Evolutionary conservation across 2,888 invertebrate genomes (phyloP).

Genomic region (Allophyes oxyacanthae): DNA sequence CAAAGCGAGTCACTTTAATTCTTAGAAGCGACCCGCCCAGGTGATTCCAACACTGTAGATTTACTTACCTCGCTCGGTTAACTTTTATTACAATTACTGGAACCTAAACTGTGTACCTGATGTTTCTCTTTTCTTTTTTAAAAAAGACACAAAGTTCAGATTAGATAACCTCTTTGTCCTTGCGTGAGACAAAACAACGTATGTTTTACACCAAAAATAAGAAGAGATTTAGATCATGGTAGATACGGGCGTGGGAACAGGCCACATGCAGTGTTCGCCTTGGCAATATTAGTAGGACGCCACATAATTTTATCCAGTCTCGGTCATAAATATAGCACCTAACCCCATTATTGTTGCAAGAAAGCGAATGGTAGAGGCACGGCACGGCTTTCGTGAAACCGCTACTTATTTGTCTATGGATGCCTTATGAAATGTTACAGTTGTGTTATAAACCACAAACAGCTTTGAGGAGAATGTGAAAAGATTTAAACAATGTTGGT

Average conservation of each 20-base stretch:
- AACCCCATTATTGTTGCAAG: conserved; percentile 73
- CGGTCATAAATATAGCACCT: conserved; percentile 74
- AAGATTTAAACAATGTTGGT: conserved; percentile 4
- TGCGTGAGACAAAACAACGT: conserved; percentile 23
- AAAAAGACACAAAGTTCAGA: conserved; percentile 4
- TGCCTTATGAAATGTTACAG: conserved; percentile 32
- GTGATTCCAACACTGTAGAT: conserved; percentile 52
- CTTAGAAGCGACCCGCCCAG: conserved; percentile 55
- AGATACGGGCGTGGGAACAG: conserved; percentile 67
- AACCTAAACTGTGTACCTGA: conserved; percentile 36
- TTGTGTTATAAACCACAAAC: conserved; percentile 25
- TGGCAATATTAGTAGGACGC: conserved; percentile 74
- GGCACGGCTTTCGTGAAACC: conserved; percentile 46
- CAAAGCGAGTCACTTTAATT: conserved; percentile 56
- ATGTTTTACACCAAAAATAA: conserved; percentile 47
- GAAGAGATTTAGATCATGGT: conserved; percentile 56
- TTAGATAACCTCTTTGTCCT: conserved; percentile 11
- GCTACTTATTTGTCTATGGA: conserved; percentile 48
- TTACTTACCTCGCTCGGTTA: conserved; percentile 56
- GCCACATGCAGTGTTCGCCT: conserved; percentile 71
- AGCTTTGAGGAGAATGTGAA: conserved; percentile 10
- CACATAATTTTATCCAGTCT: conserved; percentile 80
- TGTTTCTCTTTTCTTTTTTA: conserved; percentile 17
- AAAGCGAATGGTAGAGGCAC: conserved; percentile 60
- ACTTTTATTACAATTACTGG: conserved; percentile 55